Evolutionary conservation across 2,113 vertebrate species (phyloP).

Genomic region (Ceyx cyanopectus): DNA sequence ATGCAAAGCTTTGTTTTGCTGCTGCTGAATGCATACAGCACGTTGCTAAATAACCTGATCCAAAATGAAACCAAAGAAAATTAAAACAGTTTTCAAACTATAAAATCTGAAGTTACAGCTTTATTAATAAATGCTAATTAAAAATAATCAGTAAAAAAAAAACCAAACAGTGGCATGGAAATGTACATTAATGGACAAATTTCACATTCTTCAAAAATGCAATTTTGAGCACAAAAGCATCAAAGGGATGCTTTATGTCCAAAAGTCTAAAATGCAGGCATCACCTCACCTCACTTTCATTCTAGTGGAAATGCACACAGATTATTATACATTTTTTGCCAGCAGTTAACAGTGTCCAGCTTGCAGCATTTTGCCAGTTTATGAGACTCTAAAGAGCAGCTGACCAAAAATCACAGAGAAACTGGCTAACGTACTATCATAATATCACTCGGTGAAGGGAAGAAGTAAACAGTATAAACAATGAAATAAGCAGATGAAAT

Average conservation of each 20-base stretch:
- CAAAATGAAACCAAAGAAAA: background rate
- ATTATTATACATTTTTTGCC: background rate
- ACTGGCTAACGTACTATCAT: background rate
- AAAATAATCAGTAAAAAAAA: background rate
- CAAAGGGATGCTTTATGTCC: background rate
- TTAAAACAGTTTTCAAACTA: background rate
- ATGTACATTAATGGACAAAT: background rate
- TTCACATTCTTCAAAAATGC: background rate
- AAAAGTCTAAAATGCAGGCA: background rate
- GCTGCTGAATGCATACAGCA: background rate
- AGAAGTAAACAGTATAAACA: background rate
- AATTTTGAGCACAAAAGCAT: background rate
- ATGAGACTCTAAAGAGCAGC: background rate
- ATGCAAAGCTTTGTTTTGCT: constrained; percentile 35
- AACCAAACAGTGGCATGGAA: background rate
- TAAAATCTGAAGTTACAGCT: background rate
- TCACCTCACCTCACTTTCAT: background rate
- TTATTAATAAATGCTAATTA: background rate
- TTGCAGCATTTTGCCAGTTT: background rate
- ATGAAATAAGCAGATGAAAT: background rate
- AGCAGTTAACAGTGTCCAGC: background rate
- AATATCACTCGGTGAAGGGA: background rate
- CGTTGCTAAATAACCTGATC: background rate
- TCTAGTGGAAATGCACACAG: background rate
- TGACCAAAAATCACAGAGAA: background rate